Evolutionary conservation across 2,797 vertebrate genomes (phyloP).

Genomic region (Selene dorsalis): DNA sequence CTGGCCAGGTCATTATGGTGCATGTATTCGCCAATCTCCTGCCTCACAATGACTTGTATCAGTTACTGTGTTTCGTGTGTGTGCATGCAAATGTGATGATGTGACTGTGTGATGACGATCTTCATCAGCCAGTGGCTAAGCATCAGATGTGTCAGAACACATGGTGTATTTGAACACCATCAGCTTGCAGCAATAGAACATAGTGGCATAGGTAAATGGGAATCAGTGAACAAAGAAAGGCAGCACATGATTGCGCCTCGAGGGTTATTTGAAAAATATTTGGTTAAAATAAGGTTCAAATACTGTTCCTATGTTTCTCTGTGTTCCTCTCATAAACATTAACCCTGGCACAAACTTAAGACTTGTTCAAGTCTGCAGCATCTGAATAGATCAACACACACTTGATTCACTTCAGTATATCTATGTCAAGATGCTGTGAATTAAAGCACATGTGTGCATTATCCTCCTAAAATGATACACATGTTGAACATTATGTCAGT

Average conservation of each 20-base stretch:
- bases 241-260: not conserved
- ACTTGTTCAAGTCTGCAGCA: not conserved
- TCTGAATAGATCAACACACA: slow-evolving; percentile 8
- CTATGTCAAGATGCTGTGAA: slow-evolving; percentile 33
- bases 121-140: not conserved
- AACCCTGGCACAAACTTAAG: not conserved
- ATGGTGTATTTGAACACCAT: not conserved
- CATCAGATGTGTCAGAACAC: slow-evolving; percentile 9
- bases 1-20: not conserved
- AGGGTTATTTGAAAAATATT: not conserved
- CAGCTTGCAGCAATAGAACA: slow-evolving; percentile 7
- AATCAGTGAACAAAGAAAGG: slow-evolving; percentile 4
- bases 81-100: not conserved
- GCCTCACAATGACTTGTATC: not conserved
- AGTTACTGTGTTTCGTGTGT: not conserved
- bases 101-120: not conserved
- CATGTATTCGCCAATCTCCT: not conserved
- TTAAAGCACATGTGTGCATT: slow-evolving; percentile 7
- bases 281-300: not conserved
- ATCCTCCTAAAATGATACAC: not conserved
- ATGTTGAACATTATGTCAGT: slow-evolving; percentile 15
- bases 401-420: slow-evolving; percentile 26
- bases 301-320: not conserved
- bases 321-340: not conserved
- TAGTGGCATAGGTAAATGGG: not conserved